Percentiles rank a stretch among this genome's conserved stretches.
Evolutionary conservation across 2,797 vertebrate genomes (phyloP).

Genomic region (Tangara arthus): DNA sequence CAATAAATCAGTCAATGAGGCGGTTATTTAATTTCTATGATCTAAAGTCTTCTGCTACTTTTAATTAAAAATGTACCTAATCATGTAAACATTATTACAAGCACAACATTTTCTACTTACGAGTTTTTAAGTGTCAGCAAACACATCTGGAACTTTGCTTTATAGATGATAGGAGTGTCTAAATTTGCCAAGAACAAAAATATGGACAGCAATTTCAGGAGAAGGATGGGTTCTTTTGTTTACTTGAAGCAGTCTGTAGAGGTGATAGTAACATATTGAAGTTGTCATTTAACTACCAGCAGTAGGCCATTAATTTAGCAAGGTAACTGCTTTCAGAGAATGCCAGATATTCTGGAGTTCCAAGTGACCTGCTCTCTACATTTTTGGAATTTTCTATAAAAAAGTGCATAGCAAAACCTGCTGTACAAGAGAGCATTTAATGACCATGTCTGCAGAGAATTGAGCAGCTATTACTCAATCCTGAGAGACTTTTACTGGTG

Average conservation of each 20-base stretch:
- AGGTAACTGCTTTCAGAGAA: background rate
- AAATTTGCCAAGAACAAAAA: background rate
- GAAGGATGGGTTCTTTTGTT: background rate
- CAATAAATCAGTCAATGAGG: conserved; percentile 51
- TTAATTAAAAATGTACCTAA: conserved; percentile 50
- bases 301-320: background rate
- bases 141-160: conserved; percentile 46
- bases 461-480: background rate
- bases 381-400: background rate
- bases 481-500: background rate
- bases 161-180: background rate
- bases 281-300: background rate
- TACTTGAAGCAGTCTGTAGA: background rate
- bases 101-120: conserved; percentile 23
- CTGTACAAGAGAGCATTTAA: background rate
- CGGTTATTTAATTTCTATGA: conserved; percentile 46
- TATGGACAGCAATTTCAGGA: background rate
- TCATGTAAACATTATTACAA: conserved; percentile 49
- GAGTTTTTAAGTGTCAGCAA: conserved; percentile 39
- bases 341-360: background rate
- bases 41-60: conserved; percentile 40
- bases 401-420: background rate
- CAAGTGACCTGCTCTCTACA: background rate
- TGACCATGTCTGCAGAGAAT: background rate
- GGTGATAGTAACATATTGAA: background rate